Conservation (phyloP, 2,113 vertebrate genomes). For the Lanius collurio region DNA sequence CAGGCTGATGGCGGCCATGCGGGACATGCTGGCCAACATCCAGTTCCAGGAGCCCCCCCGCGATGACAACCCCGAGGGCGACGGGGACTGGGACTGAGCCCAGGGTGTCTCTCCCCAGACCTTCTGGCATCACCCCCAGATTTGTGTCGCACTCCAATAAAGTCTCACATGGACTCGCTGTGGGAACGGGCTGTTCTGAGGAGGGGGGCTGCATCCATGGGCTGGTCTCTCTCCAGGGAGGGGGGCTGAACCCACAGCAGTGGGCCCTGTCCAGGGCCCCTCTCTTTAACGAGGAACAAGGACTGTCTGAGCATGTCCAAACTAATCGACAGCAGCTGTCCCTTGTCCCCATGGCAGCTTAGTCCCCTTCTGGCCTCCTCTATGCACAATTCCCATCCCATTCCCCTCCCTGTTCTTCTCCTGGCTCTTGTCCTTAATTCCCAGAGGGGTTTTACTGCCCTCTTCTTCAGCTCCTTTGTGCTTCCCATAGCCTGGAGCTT, state of each 20-base stretch:
- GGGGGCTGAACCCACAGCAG: not conserved
- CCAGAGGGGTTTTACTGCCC: not conserved
- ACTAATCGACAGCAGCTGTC: constrained; percentile 20
- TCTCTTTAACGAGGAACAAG: accelerated
- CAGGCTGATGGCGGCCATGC: constrained; percentile 93
- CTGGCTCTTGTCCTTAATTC: not conserved
- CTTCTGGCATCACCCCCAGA: accelerated
- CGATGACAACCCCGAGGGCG: constrained; percentile 74
- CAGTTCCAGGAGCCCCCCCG: constrained; percentile 86
- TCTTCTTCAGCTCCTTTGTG: not conserved
- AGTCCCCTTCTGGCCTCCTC: constrained; percentile 8
- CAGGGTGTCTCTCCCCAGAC: accelerated
- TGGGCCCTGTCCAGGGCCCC: accelerated
- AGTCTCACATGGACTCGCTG: not conserved
- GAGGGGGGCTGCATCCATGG: accelerated
- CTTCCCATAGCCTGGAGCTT: not conserved
- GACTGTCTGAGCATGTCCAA: not conserved
- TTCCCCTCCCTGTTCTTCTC: not conserved
- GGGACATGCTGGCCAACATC: constrained; percentile 97
- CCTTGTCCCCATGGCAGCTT: not conserved
- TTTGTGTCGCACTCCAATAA: not conserved
- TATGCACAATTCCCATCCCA: not conserved
- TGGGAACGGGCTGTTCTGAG: not conserved
- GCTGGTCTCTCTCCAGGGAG: accelerated
- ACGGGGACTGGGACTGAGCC: constrained; percentile 89